Evolutionary conservation across 2,797 vertebrate genomes (phyloP).

Genomic region (Siniperca obscura): DNA sequence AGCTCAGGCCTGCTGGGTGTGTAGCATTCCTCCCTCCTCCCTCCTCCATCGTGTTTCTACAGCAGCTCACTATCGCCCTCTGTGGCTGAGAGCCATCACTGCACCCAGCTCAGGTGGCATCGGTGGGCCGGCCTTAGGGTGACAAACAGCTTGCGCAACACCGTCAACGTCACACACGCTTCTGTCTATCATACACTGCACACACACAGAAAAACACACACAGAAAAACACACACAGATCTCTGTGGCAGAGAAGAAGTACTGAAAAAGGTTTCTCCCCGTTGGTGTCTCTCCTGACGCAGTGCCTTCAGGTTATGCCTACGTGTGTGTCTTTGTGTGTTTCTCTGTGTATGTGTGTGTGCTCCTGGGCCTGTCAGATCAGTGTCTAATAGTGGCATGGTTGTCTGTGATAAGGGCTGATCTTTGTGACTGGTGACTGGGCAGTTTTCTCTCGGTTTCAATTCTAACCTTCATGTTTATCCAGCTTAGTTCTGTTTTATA

Average conservation of each 20-base stretch:
- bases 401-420: conserved; percentile 39
- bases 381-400: background rate
- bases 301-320: conserved; percentile 63
- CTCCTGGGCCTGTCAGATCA: conserved; percentile 20
- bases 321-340: conserved; percentile 25
- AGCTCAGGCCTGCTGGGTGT: conserved; percentile 49
- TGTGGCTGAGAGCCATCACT: conserved; percentile 23
- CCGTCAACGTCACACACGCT: conserved; percentile 58
- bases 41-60: background rate
- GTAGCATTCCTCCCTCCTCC: conserved; percentile 1
- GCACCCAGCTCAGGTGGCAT: conserved; percentile 58
- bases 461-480: background rate
- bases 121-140: conserved; percentile 39
- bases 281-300: conserved; percentile 57
- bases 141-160: conserved; percentile 84
- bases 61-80: conserved; percentile 47
- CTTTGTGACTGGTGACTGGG: conserved; percentile 52
- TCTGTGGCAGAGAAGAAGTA: conserved; percentile 38
- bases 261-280: conserved; percentile 49
- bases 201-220: conserved; percentile 2
- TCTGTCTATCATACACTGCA: conserved; percentile 49
- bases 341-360: conserved; percentile 20
- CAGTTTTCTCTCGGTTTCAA: conserved; percentile 43
- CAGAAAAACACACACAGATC: conserved; percentile 32
- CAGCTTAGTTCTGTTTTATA: background rate